A percentile compares a stretch with the other conserved stretches of the same genome.
phyloP scores from a whole-genome alignment of 2,113 vertebrate species.

The Caloenas nicobarica region DNA sequence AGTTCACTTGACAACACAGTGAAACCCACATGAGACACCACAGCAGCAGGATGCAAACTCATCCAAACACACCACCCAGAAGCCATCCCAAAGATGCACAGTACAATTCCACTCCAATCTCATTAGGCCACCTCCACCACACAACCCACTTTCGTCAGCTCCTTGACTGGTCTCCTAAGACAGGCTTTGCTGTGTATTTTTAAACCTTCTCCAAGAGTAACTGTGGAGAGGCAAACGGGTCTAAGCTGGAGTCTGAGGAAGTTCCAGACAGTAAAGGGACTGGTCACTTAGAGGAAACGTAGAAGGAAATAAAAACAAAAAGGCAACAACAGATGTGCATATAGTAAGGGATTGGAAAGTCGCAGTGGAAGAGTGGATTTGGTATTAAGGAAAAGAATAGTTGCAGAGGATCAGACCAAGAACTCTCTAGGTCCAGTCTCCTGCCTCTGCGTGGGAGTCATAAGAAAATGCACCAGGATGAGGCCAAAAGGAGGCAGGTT shows the following conservation, averaged over 20 bases:
- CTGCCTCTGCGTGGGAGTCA: neutral
- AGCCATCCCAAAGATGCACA: neutral
- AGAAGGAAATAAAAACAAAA: constrained; percentile 38
- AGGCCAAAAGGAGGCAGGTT: neutral
- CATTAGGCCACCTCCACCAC: constrained; percentile 36
- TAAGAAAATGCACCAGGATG: neutral
- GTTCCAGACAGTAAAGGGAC: neutral
- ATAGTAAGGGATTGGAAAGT: neutral
- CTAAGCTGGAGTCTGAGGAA: constrained; percentile 42
- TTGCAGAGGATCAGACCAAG: neutral
- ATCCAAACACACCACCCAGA: neutral
- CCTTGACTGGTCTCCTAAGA: constrained; percentile 48
- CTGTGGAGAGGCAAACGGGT: neutral
- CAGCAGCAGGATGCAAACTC: neutral
- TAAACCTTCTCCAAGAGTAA: constrained; percentile 31
- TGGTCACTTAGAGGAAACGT: neutral
- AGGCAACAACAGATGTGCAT: neutral
- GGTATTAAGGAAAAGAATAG: neutral
- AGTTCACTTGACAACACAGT: constrained; percentile 4
- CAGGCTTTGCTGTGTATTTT: constrained; percentile 43
- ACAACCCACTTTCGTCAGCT: constrained; percentile 42
- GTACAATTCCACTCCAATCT: constrained; percentile 31
- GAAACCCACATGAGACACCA: neutral
- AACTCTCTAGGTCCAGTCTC: neutral
- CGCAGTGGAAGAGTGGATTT: neutral